Evolutionary conservation across 1,140 invertebrate species (phyloP), one percentile per base, ranked within the genome.

Genomic region (Plectrocnemia conspersa): DNA sequence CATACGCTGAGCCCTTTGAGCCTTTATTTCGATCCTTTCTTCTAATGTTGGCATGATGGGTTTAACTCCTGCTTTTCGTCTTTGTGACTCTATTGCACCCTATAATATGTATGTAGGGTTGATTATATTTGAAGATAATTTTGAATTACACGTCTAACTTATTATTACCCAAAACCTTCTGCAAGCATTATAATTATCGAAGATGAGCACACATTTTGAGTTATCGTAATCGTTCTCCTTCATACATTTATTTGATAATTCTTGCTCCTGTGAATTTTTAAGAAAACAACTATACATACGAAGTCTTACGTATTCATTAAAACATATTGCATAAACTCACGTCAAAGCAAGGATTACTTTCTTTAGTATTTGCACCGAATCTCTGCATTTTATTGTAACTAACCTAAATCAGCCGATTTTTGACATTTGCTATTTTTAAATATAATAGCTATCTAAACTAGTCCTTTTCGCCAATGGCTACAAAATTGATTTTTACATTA

Each of bases 141-240:
- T 45, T 6, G 2, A 38, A 13, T 9, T 38, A 15, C 18, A 38
- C 18, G 6, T 5, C 35, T 7, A 15, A 38, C 18, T 6, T 13
- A 38, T 38, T 21, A 48, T 66, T 69, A 79, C 79, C 79, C 79
- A 81, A 64, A 80, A 81, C 53, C 77, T 78, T 62, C 79, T 79
- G 67, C 82, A 84, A 27, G 73, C 75, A 27, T 82, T 82, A 57
- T 83, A 84, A 60, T 84, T 84, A 32, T 79, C 79, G 60, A 84
- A 82, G 64, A 79, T 75, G 3, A 73, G 54, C 65, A 75, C 69
- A 62, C 82, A 84, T 64, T 80, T 79, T n/a, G 77, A 73, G 40
- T 74, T 75, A 56, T 81, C 72, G 63, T 73, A 82, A 54, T 76
- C 74, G 66, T 81, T 78, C 60, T 78, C 75, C 61, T 75, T 72